Evolutionary conservation across 2,113 vertebrate species (phyloP), one percentile per base, ranked within the genome.

Genomic region (Tragulus kanchil): DNA sequence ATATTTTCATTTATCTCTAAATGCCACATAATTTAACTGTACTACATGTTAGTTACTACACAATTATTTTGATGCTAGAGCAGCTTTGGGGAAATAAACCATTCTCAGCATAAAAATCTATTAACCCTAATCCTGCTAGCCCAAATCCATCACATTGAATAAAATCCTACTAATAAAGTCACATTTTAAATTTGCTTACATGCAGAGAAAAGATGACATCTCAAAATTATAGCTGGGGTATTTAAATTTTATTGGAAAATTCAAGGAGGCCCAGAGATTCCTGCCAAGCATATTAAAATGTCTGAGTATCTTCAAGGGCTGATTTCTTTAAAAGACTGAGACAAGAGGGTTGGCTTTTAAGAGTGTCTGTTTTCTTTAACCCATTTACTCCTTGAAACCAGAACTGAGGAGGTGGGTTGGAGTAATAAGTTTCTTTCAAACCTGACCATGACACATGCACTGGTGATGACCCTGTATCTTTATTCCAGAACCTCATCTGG

Each of bases 241-340:
- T 84, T 79, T 78, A 78, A 48, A 81, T 88, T 95, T 89, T 87
- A 45, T 58, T 42, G 84, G 50, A 56, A 95, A 82, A 87, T 87
- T 87, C 23, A n/a, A 93, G 17, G 19, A 75, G 56, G 10, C 11
- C 12, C 17, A 87, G 42, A 61, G 90, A 77, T 52, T 96, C 5
- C 42, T 36, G 45, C 75, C 8, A 45, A 78, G 6, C 12, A 50
- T 69, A 42, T 75, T 84, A 25, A 48, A 64, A 84, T 42, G 23
- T 89, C 14, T 89, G 31, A 85, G 82, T 93, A 94, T 82, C 90
- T 85, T 92, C 17, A 89, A 28, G 50, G 73, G 21, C 61, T 73
- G 56, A 62, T 73, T 87, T 86, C 26, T 56, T 54, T 58, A 89
- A 26, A 62, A 71, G 64, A 86, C 11, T 73, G 65, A 31, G 7